phyloP scores from a whole-genome alignment of 1,140 invertebrate genomes.

The Branchinecta lynchi region DNA sequence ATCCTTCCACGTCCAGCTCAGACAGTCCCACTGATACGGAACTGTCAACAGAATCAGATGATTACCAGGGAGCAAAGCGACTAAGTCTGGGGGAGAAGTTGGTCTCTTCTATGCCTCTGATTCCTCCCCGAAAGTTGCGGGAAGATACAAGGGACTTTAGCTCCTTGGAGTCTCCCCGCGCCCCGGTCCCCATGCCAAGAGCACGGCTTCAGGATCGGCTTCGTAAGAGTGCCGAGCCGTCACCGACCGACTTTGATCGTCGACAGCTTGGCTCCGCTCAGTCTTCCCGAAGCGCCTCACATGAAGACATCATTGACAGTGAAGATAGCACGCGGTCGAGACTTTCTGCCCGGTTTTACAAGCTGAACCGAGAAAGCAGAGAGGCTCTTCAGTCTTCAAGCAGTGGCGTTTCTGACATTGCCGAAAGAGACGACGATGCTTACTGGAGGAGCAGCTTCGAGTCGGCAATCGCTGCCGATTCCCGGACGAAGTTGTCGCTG shows the following conservation, averaged over 20 bases:
- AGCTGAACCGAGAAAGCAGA: conserved; percentile 21
- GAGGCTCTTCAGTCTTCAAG: conserved; percentile 29
- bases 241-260: neutral
- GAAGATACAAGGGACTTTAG: conserved; percentile 24
- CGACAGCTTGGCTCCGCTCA: neutral
- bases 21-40: conserved; percentile 29
- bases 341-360: conserved; percentile 9
- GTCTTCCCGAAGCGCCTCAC: neutral
- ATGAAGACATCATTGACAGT: neutral
- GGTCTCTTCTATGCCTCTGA: neutral
- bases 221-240: conserved; percentile 7
- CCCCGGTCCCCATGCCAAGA: neutral
- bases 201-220: conserved; percentile 39
- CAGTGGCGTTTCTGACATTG: conserved; percentile 36
- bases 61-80: conserved; percentile 11
- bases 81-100: neutral
- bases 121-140: conserved; percentile 12
- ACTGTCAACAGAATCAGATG: conserved; percentile 27
- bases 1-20: neutral
- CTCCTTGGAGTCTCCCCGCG: conserved; percentile 23
- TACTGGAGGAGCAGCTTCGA: conserved; percentile 80
- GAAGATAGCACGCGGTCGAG: neutral
- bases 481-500: conserved; percentile 53
- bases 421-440: conserved; percentile 58
- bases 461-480: conserved; percentile 65